These are phyloP conservation scores for Enteromius argenteus DNA, from an alignment of 2,797 vertebrate genomes.

Conservation along the genomic window DNA sequence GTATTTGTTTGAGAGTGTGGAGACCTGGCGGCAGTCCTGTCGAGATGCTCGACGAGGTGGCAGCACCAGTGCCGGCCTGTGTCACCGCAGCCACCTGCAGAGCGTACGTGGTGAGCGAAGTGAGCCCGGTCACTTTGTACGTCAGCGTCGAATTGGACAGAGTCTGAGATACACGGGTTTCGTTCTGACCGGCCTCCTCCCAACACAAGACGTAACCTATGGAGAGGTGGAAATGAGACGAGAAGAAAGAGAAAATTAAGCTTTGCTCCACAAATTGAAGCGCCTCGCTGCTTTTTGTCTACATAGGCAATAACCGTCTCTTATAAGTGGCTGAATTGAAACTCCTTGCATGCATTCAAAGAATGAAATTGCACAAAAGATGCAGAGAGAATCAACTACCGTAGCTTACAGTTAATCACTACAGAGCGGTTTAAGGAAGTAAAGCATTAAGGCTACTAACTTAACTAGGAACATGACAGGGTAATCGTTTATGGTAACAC, in stretches of 20 bases:
- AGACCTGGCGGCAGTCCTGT: constrained; percentile 95
- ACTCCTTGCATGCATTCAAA: neutral
- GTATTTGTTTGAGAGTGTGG: constrained; percentile 52
- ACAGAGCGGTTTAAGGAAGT: neutral
- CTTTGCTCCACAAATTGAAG: neutral
- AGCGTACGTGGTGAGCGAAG: constrained; percentile 89
- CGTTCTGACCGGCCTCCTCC: constrained; percentile 84
- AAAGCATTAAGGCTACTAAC: neutral
- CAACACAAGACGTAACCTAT: constrained; percentile 90
- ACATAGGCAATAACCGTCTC: neutral
- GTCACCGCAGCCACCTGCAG: constrained; percentile 90
- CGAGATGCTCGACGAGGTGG: constrained; percentile 90
- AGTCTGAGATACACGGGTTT: constrained; percentile 76
- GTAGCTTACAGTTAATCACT: neutral
- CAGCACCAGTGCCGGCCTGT: constrained; percentile 79
- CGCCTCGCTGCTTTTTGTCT: neutral
- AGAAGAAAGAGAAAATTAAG: neutral
- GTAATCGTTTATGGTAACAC: neutral
- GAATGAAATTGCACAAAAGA: neutral
- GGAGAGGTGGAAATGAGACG: neutral
- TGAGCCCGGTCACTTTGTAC: constrained; percentile 88
- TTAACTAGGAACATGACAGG: neutral
- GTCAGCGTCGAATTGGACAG: constrained; percentile 87
- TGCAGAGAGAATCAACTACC: neutral
- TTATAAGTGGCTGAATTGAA: neutral